Evolutionary conservation across 2,888 invertebrate genomes (phyloP).

Genomic region (Mesochorus sp.): DNA sequence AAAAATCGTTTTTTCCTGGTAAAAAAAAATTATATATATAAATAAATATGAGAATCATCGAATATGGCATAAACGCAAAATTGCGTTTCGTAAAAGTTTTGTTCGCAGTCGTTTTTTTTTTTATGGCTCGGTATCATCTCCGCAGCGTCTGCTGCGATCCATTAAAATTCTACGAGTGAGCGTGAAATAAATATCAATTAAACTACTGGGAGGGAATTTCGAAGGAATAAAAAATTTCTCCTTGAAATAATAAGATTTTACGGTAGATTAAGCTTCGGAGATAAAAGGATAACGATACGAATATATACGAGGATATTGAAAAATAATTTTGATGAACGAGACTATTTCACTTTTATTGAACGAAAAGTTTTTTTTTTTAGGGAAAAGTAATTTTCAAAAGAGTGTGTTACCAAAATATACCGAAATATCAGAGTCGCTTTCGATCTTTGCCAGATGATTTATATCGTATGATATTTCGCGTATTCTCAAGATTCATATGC

Average conservation of each 20-base stretch:
- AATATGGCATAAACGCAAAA: conserved; percentile 8
- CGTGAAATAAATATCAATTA: conserved; percentile 57
- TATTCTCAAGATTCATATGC: neutral
- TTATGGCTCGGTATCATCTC: conserved; percentile 10
- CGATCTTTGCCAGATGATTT: too few relatives aligned
- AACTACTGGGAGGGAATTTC: conserved; percentile 9
- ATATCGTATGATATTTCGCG: neutral
- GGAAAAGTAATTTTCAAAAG: too few relatives aligned
- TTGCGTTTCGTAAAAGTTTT: conserved; percentile 38
- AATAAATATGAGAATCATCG: conserved; percentile 20
- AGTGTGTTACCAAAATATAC: too few relatives aligned
- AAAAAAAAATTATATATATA: neutral
- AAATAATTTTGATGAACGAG: neutral
- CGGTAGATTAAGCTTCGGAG: neutral
- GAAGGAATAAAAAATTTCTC: conserved; percentile 19
- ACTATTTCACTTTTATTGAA: conserved; percentile 10
- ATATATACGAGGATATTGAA: conserved; percentile 12
- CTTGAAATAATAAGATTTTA: conserved; percentile 21
- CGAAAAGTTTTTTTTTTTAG: too few relatives aligned
- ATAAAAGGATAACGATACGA: conserved; percentile 5
- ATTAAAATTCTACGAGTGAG: conserved; percentile 52
- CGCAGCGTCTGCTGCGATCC: neutral
- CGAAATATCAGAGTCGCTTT: too few relatives aligned
- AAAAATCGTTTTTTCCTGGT: neutral
- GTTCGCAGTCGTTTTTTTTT: conserved; percentile 23